These are phyloP conservation scores for Rafetus swinhoei DNA, from an alignment of 2,113 vertebrate genomes.

Conservation along the genomic window DNA sequence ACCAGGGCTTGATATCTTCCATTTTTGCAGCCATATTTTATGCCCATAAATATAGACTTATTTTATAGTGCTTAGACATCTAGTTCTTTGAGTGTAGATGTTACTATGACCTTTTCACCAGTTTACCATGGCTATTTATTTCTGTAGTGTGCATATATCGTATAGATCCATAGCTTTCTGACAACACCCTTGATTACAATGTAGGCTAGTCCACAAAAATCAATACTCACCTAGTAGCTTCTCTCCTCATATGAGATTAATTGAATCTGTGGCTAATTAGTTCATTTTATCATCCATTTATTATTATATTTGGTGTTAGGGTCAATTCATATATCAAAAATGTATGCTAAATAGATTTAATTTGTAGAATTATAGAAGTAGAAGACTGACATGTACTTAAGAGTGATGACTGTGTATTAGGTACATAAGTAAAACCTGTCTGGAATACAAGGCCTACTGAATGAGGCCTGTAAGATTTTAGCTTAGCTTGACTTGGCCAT, in stretches of 20 bases:
- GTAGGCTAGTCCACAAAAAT: not conserved
- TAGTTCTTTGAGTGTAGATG: not conserved
- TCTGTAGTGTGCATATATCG: too few relatives aligned
- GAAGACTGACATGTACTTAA: not conserved
- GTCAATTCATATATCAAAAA: not conserved
- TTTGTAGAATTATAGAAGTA: not conserved
- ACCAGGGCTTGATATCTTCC: not conserved
- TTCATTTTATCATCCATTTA: not conserved
- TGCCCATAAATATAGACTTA: not conserved
- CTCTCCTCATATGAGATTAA: not conserved
- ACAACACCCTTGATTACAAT: not conserved
- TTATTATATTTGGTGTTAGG: not conserved
- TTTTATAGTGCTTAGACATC: not conserved
- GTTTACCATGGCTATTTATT: not conserved
- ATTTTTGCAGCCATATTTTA: not conserved
- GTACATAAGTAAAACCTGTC: not conserved
- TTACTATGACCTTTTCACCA: fast-evolving
- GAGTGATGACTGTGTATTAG: not conserved
- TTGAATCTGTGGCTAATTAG: not conserved
- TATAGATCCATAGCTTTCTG: not conserved
- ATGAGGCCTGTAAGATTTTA: not conserved
- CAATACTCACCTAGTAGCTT: not conserved
- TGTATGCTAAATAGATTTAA: not conserved
- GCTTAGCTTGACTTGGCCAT: not conserved
- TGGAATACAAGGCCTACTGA: not conserved